Base-by-base conservation (phyloP, 2,888 invertebrate genomes). In the Meghimatium bilineatum region DNA sequence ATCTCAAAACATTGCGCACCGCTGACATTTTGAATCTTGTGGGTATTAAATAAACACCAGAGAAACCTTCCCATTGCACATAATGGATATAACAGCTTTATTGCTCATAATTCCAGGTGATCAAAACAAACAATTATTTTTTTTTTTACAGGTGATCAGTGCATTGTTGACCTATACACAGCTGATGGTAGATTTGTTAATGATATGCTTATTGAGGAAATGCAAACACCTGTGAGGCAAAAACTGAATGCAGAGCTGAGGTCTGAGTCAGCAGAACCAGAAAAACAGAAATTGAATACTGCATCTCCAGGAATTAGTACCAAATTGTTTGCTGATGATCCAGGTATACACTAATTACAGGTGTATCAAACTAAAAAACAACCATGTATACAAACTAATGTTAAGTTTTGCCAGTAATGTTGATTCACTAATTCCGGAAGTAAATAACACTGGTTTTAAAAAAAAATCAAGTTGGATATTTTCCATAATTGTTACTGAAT, bases 311-410 rank as follows among this genome's bases (percentile, higher is more conserved):
- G 32, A 52, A 3, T 44, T 66, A 29, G 17, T 56, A 10, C 38
- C 36, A 74, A 74, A 23, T 36, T 82, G 26, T 82, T 82, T 67
- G 76, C 82, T 36, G 82, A 82, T 66, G 82, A 82, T 63, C 74
- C 74, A 52, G 74, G 74, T 74, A 29, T 49, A 14, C 52, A 52
- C 17, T 74, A 49, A 23, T 63, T 23, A 23, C 56, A 56, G 56
- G 56, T 56, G 56, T 56, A 23, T 14, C 10, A 23, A 12, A 32
- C 3, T 26, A 60, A n/a, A 60, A 20, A 20, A 32, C 12, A 67
- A 67, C 44, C 5, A 44, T 44, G 44, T 44, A 44, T 12, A 44
- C 44, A 44, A 44, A 44, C 12, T 8, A 44, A 44, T 44, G 12
- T 44, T 44, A 44, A 8, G 5, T 44, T 44, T 44, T 44, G 44